A percentile compares a stretch with the other conserved stretches of the same genome.
Evolutionary conservation across 2,797 vertebrate genomes (phyloP).

Genomic region (Syngnathus acus): DNA sequence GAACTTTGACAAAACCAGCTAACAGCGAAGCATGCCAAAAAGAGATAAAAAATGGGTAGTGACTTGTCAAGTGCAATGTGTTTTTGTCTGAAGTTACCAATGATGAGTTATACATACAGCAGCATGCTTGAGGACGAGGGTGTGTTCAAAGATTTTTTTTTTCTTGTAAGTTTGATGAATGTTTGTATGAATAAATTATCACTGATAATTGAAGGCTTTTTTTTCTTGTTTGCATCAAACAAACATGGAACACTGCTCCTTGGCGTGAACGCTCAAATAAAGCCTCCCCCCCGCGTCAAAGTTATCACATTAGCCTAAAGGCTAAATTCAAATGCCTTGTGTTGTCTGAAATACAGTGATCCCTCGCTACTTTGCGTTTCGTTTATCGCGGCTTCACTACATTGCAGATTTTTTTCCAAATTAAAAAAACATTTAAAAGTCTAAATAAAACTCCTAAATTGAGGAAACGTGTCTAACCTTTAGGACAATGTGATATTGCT

Average conservation of each 20-base stretch:
- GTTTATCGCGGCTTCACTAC: no score
- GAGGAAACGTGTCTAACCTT: no score
- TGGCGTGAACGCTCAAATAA: neutral
- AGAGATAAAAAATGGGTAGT: neutral
- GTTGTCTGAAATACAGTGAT: no score
- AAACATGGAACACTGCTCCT: neutral
- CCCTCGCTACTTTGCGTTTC: no score
- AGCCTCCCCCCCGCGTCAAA: no score
- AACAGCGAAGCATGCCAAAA: conserved; percentile 1
- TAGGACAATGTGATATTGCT: no score
- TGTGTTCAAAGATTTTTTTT: conserved; percentile 75
- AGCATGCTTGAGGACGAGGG: conserved; percentile 69
- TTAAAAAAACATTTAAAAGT: no score
- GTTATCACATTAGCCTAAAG: neutral
- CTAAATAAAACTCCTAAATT: no score
- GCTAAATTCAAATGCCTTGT: no score
- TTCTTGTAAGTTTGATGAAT: conserved; percentile 86
- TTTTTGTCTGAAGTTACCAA: conserved; percentile 49
- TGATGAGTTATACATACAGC: conserved; percentile 68
- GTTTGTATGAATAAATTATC: conserved; percentile 99
- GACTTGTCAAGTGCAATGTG: conserved; percentile 34
- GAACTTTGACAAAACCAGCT: conserved; percentile 26
- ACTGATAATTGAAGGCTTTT: conserved; percentile 52
- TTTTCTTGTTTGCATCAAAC: conserved; percentile 10
- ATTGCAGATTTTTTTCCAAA: no score